Percentiles rank a stretch among this genome's conserved stretches.
Conservation (phyloP, 2,113 vertebrate genomes). For the Psilopogon haemacephalus region DNA sequence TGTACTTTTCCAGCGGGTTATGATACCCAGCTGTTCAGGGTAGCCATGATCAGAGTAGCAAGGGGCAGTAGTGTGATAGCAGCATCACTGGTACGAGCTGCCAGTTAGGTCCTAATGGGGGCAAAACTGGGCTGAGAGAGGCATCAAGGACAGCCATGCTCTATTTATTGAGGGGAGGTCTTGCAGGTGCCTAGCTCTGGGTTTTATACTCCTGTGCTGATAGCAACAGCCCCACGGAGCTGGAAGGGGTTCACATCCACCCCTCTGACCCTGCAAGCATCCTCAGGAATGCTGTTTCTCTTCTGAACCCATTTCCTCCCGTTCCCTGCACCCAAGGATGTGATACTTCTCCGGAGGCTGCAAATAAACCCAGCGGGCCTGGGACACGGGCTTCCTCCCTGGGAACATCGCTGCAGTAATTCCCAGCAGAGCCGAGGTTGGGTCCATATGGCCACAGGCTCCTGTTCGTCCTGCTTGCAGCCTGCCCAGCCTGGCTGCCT, state of each 20-base stretch:
- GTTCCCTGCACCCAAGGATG: accelerated
- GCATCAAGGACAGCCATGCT: not conserved
- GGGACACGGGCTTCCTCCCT: not conserved
- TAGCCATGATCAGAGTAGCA: accelerated
- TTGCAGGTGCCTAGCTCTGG: not conserved
- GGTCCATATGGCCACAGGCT: not conserved
- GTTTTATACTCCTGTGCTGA: not conserved
- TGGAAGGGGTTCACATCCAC: not conserved
- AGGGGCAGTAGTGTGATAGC: not conserved
- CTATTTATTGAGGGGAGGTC: not conserved
- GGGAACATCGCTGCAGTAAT: not conserved
- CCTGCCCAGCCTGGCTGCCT: not conserved
- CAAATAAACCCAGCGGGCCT: not conserved
- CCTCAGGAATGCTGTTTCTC: not conserved
- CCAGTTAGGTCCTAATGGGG: not conserved
- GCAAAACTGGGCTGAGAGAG: not conserved
- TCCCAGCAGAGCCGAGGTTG: not conserved
- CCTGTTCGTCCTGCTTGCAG: accelerated
- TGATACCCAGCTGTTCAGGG: not conserved
- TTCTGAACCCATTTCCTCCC: constrained; percentile 7
- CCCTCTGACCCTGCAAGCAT: accelerated
- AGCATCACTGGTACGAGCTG: not conserved
- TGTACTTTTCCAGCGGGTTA: not conserved
- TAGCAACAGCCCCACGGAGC: not conserved
- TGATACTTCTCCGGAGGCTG: not conserved